These are phyloP conservation scores for Pangasius krempfi DNA, from an alignment of 2,797 vertebrate genomes.

Conservation along the genomic window DNA sequence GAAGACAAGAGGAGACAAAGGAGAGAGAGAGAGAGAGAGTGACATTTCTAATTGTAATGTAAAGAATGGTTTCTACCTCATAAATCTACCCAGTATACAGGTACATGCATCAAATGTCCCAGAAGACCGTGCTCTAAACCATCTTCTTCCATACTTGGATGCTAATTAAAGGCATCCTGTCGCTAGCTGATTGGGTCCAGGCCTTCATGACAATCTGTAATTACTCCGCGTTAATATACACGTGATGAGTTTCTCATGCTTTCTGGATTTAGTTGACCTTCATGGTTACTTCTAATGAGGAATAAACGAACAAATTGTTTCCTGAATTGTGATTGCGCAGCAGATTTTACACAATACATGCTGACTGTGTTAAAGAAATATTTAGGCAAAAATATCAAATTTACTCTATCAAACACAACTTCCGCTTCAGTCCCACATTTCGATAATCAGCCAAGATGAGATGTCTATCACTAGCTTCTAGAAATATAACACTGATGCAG, in stretches of 20 bases:
- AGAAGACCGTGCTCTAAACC: not conserved
- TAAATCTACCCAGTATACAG: not conserved
- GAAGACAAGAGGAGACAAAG: not conserved
- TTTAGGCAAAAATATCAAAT: not conserved
- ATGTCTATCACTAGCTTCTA: not conserved
- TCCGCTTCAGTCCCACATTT: not conserved
- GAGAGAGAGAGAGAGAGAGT: constrained; percentile 2
- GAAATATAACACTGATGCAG: not conserved
- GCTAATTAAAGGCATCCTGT: not conserved
- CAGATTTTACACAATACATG: not conserved
- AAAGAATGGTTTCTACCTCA: not conserved
- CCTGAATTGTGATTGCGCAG: not conserved
- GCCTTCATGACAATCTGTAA: too few species aligned
- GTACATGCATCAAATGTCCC: not conserved
- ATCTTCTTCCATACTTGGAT: not conserved
- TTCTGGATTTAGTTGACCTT: not conserved
- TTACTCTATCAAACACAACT: not conserved
- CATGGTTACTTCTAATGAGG: not conserved
- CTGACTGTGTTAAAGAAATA: not conserved
- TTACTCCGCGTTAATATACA: not conserved
- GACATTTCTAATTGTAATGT: not conserved
- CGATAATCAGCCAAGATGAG: not conserved
- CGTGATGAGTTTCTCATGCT: not conserved
- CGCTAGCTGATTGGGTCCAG: not conserved
- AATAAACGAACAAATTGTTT: too few species aligned